Base-by-base conservation (phyloP, 2,113 vertebrate species). In the Sylvia atricapilla region DNA sequence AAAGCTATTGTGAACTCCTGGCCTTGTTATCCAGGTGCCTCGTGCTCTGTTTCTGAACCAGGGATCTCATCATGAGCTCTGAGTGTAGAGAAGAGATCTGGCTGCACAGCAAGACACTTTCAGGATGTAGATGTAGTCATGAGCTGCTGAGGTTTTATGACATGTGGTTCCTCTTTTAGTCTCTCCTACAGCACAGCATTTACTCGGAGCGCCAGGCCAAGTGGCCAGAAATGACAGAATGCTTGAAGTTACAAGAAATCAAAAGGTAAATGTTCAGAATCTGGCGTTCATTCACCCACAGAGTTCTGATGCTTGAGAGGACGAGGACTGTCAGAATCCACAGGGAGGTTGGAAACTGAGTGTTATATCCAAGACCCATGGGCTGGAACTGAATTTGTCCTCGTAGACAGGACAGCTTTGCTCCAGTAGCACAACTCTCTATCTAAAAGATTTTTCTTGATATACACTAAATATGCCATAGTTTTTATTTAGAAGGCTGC, bases 321-420 rank as follows among this genome's bases (percentile, higher is more conserved):
- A 74, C 70, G 35, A 80, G 9, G 20, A 73, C 2, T 4, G 19
- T 23, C 43, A 88, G 67, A 82, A 85, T 16, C 33, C n/a, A 75
- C 15, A 8, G 0, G 1, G 28, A 60, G 9, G 3, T 3, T 67
- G 31, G 35, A 84, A 72, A 43, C 15, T 13, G 15, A 46, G 11
- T 35, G 37, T 60, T 46, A 6, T 6, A 46, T 16, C 10, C 39
- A 79, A 39, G 30, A 70, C 5, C 16, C 46, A 46, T 0, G 7
- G 31, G 31, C 10, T 37, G n/a, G 59, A 33, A 41, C 0, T 67
- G 44, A 49, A 62, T 15, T n/a, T 89, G 13, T 27, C 55, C 50
- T 74, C 3, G 0, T 15, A 76, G 39, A 13, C 31, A n/a, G 6
- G 9, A 43, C 21, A 84, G 17, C 64, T 87, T 76, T 90, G 46